Evolutionary conservation across 30 jellyfish, hydroid and myxozoan genomes (phyloP).

Genomic region (Rhopilema esculentum): DNA sequence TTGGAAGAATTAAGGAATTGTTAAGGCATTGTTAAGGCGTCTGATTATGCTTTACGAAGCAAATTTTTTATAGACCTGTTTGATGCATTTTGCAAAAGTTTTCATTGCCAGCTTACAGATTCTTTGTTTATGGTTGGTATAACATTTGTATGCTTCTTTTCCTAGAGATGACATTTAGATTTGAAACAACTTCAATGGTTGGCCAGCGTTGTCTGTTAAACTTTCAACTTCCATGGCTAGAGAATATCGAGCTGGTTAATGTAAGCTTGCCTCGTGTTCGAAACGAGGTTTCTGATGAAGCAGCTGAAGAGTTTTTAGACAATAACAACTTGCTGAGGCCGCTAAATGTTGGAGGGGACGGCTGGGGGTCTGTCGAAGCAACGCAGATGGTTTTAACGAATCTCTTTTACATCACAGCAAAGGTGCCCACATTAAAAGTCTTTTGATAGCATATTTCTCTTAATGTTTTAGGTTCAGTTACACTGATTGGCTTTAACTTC

Average conservation of each 20-base stretch:
- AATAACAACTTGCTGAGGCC: conserved; percentile 71
- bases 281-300: conserved; percentile 25
- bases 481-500: no score
- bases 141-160: background rate
- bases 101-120: background rate
- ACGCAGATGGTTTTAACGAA: conserved; percentile 93
- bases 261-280: conserved; percentile 46
- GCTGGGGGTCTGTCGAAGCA: conserved; percentile 97
- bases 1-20: no score
- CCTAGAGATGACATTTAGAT: conserved; percentile 89
- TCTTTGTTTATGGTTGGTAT: background rate
- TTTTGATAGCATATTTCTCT: background rate
- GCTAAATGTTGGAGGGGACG: conserved; percentile 76
- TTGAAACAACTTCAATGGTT: conserved; percentile 97
- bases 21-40: no score
- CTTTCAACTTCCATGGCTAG: conserved; percentile 93
- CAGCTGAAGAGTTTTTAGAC: conserved; percentile 23
- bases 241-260: conserved; percentile 88
- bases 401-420: conserved; percentile 88
- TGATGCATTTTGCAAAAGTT: background rate
- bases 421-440: no score
- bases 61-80: no score
- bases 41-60: no score
- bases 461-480: background rate
- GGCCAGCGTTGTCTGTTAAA: conserved; percentile 94